Percentiles rank a stretch among this genome's conserved stretches.
These are phyloP conservation scores for Drosophila quinaria DNA, from an alignment of 2,888 invertebrate genomes.

Conservation along the genomic window DNA sequence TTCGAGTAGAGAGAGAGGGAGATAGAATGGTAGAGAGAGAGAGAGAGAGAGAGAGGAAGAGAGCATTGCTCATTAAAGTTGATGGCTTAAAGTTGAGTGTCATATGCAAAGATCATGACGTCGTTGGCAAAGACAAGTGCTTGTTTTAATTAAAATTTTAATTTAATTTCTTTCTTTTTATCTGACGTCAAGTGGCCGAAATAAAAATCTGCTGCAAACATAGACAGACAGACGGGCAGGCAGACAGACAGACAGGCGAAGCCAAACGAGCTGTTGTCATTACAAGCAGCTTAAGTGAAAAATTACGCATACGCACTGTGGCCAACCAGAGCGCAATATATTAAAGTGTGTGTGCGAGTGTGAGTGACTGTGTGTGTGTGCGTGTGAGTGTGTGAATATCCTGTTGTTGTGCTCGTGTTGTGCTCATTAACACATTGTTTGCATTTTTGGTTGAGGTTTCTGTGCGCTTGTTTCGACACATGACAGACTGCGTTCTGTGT, in stretches of 20 bases:
- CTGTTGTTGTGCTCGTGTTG: constrained; percentile 16
- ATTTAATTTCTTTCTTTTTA: constrained; percentile 59
- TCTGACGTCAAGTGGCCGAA: constrained; percentile 70
- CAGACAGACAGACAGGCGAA: neutral
- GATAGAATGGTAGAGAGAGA: neutral
- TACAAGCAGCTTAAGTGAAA: constrained; percentile 62
- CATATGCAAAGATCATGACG: constrained; percentile 39
- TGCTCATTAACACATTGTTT: constrained; percentile 72
- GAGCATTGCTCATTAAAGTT: constrained; percentile 61
- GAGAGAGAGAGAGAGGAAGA: neutral
- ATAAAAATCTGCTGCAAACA: constrained; percentile 63
- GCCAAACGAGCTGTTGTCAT: constrained; percentile 49
- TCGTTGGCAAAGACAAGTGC: constrained; percentile 56
- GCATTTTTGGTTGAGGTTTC: constrained; percentile 30
- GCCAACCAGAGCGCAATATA: constrained; percentile 41
- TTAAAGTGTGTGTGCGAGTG: constrained; percentile 41
- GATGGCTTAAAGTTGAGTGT: constrained; percentile 45
- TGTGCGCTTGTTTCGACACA: constrained; percentile 6
- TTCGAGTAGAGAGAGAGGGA: neutral
- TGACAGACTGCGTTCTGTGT: constrained; percentile 4
- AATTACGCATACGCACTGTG: constrained; percentile 77
- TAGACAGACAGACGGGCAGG: neutral
- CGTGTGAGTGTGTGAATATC: neutral
- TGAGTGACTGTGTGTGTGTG: neutral
- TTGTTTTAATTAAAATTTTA: constrained; percentile 79